Percentiles rank a stretch among this genome's conserved stretches.
These are phyloP conservation scores for Noctua pronuba DNA, from an alignment of 2,888 invertebrate genomes.

Conservation along the genomic window DNA sequence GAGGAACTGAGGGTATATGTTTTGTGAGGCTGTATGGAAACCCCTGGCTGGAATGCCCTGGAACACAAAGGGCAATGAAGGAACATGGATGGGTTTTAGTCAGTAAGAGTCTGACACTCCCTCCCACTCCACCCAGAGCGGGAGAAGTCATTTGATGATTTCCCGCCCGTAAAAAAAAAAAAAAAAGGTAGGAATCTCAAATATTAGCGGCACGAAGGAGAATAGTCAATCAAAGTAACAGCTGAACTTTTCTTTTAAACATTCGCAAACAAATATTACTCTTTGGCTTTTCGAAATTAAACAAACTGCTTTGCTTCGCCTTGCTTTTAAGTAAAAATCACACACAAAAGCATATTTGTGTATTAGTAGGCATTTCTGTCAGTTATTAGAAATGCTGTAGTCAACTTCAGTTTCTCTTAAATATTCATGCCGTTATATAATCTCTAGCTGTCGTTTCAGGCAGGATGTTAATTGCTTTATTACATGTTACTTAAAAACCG, in stretches of 20 bases:
- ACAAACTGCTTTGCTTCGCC: too few relatives aligned
- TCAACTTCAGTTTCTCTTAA: neutral
- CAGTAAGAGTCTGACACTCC: too few relatives aligned
- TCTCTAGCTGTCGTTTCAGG: conserved; percentile 16
- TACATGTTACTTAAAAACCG: neutral
- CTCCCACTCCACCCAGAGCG: too few relatives aligned
- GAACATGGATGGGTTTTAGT: too few relatives aligned
- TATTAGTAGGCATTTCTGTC: neutral
- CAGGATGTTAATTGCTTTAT: conserved; percentile 1
- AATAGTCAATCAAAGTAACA: neutral
- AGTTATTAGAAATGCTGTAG: neutral
- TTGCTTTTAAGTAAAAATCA: neutral
- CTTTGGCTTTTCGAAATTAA: neutral
- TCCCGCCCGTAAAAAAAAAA: too few relatives aligned
- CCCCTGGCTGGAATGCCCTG: too few relatives aligned
- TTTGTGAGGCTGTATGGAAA: too few relatives aligned
- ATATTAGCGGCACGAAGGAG: neutral
- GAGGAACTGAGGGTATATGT: neutral
- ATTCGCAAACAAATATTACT: neutral
- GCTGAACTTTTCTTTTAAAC: neutral
- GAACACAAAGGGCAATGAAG: too few relatives aligned
- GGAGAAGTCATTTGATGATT: too few relatives aligned
- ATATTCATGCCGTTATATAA: conserved; percentile 9
- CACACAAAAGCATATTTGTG: neutral
- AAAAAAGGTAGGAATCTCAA: neutral